phyloP scores from a whole-genome alignment of 92 coral and sea anemone genomes.

The Bergia puertoricense region DNA sequence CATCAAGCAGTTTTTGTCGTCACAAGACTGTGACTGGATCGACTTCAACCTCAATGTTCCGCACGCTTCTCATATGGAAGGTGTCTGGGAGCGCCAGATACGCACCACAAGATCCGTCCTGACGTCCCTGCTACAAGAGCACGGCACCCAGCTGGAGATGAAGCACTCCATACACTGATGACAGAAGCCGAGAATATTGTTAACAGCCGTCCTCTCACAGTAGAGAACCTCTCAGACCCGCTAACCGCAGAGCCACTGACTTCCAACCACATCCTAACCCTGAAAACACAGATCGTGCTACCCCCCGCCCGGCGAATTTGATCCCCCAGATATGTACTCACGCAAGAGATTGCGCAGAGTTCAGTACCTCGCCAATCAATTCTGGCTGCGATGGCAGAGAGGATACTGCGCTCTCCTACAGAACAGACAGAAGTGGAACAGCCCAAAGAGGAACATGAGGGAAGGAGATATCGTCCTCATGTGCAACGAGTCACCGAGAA shows the following conservation, averaged over 20 bases:
- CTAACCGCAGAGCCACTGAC: background rate
- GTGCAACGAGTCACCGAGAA: constrained; percentile 37
- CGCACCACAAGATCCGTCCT: constrained; percentile 43
- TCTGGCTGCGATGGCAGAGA: constrained; percentile 2
- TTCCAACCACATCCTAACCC: constrained; percentile 1
- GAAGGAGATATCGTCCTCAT: constrained; percentile 39
- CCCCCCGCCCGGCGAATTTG: constrained; percentile 45
- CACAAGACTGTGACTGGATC: background rate
- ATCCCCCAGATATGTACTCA: constrained; percentile 44
- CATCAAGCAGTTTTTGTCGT: constrained; percentile 5
- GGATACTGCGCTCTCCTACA: background rate
- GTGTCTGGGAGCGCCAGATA: constrained; percentile 42
- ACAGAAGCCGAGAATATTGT: constrained; percentile 8
- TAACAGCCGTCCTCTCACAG: constrained; percentile 5
- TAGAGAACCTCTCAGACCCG: constrained; percentile 5
- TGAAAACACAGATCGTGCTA: constrained; percentile 30
- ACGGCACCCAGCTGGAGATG: constrained; percentile 18
- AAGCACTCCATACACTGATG: background rate
- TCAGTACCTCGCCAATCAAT: constrained; percentile 41
- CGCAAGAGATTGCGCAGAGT: constrained; percentile 47
- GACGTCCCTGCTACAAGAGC: constrained; percentile 23
- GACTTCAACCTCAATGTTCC: constrained; percentile 14
- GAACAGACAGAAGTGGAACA: constrained; percentile 49
- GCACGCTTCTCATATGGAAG: constrained; percentile 51
- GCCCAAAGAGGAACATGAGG: constrained; percentile 30